A percentile compares a stretch with the other conserved stretches of the same genome.
Evolutionary conservation across 1,140 invertebrate species (phyloP).

Genomic region (Euschistus heros): DNA sequence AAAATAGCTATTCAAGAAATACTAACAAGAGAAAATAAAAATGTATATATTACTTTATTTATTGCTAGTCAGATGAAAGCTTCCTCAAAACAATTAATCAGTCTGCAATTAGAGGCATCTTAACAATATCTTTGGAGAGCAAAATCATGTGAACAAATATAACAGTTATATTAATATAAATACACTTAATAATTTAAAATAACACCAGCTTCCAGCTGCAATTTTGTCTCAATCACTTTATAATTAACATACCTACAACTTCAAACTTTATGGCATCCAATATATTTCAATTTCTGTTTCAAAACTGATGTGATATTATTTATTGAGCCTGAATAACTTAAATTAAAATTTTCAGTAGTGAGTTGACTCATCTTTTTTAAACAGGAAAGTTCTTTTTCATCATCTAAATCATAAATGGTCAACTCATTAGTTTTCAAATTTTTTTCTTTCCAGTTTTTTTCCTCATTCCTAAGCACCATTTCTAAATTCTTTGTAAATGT

Average conservation of each 20-base stretch:
- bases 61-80: too few relatives aligned
- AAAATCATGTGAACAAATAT: too few relatives aligned
- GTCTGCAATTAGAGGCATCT: too few relatives aligned
- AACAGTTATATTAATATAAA: too few relatives aligned
- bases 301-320: conserved; percentile 16
- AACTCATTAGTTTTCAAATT: conserved; percentile 2
- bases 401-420: background rate
- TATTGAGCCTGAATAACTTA: conserved; percentile 14
- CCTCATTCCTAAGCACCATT: conserved; percentile 16
- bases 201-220: too few relatives aligned
- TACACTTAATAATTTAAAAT: too few relatives aligned
- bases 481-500: conserved; percentile 16
- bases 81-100: too few relatives aligned
- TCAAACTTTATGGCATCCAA: conserved; percentile 6
- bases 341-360: conserved; percentile 2
- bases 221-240: too few relatives aligned
- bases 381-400: background rate
- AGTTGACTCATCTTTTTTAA: conserved; percentile 5
- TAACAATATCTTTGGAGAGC: too few relatives aligned
- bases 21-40: too few relatives aligned
- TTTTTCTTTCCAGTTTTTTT: conserved; percentile 18
- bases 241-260: background rate
- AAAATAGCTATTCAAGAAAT: too few relatives aligned
- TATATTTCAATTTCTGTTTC: conserved; percentile 22
- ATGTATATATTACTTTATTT: too few relatives aligned